phyloP scores from a whole-genome alignment of 2,888 invertebrate genomes.

The Netelia melanura region DNA sequence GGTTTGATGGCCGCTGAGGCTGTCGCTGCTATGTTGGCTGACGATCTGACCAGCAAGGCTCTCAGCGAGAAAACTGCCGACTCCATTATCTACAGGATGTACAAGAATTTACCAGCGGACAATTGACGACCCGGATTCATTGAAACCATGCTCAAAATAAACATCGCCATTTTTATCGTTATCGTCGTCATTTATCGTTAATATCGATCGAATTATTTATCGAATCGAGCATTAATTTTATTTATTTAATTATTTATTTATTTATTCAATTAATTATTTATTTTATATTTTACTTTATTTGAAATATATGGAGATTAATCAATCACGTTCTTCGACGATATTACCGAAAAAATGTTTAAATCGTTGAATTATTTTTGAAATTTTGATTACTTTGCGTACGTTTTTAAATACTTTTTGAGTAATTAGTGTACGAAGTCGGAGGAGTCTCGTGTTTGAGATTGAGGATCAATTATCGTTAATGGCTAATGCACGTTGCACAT shows the following conservation, averaged over 20 bases:
- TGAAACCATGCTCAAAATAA: background rate
- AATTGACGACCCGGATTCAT: conserved; percentile 64
- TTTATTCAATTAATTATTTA: conserved; percentile 45
- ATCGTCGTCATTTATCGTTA: conserved; percentile 30
- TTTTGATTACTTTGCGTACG: background rate
- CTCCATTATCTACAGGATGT: conserved; percentile 82
- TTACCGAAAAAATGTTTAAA: no score
- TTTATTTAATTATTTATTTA: conserved; percentile 46
- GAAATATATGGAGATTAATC: conserved; percentile 27
- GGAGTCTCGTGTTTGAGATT: no score
- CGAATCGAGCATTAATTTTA: conserved; percentile 15
- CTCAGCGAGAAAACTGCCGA: conserved; percentile 80
- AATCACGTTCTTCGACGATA: background rate
- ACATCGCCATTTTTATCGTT: background rate
- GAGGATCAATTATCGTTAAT: no score
- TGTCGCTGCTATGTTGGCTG: conserved; percentile 83
- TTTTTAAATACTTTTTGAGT: background rate
- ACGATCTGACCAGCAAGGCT: conserved; percentile 81
- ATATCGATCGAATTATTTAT: conserved; percentile 36
- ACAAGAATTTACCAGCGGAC: conserved; percentile 78
- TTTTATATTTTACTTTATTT: conserved; percentile 3
- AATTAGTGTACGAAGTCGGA: no score
- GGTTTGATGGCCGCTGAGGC: conserved; percentile 83
- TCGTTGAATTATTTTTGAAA: background rate
- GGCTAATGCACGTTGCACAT: no score